Conservation (phyloP, 1,140 invertebrate species). For the Bilobella aurantiaca region DNA sequence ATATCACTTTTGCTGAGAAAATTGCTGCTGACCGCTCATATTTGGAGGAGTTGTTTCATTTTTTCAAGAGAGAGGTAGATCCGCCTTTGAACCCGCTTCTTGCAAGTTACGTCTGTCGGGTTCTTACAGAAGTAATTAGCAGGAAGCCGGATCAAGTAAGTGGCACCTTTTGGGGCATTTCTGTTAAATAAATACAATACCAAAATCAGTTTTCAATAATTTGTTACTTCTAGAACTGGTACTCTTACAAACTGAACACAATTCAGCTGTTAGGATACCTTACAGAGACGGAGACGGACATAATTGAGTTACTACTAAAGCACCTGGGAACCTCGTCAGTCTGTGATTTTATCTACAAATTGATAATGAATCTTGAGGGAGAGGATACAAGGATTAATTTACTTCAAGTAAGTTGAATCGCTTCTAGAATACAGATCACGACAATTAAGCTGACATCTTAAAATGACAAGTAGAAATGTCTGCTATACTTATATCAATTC, state of each 20-base stretch:
- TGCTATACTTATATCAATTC: too few species aligned
- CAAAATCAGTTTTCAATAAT: too few species aligned
- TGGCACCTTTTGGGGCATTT: too few species aligned
- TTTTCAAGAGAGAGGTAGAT: slow-evolving; percentile 67
- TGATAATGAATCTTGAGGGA: slow-evolving; percentile 74
- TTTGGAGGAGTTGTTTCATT: slow-evolving; percentile 66
- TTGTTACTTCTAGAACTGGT: slow-evolving; percentile 60
- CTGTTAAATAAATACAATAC: too few species aligned
- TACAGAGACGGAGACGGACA: slow-evolving; percentile 54
- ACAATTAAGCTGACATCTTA: background rate
- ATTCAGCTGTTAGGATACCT: slow-evolving; percentile 77
- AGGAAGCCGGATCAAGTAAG: slow-evolving; percentile 66
- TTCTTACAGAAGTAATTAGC: slow-evolving; percentile 72
- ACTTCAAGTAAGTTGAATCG: slow-evolving; percentile 54
- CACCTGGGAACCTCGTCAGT: slow-evolving; percentile 90
- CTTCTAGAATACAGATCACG: too few species aligned
- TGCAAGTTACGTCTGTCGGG: slow-evolving; percentile 92
- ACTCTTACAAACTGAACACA: slow-evolving; percentile 78
- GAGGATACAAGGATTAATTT: slow-evolving; percentile 65
- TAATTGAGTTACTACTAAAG: slow-evolving; percentile 70
- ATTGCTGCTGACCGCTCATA: slow-evolving; percentile 64
- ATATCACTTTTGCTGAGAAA: slow-evolving; percentile 75
- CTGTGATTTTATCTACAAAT: slow-evolving; percentile 81
- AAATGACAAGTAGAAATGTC: background rate
- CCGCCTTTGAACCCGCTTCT: slow-evolving; percentile 83